Evolutionary conservation across 2,797 vertebrate species (phyloP).

Genomic region (Phataginus tricuspis): DNA sequence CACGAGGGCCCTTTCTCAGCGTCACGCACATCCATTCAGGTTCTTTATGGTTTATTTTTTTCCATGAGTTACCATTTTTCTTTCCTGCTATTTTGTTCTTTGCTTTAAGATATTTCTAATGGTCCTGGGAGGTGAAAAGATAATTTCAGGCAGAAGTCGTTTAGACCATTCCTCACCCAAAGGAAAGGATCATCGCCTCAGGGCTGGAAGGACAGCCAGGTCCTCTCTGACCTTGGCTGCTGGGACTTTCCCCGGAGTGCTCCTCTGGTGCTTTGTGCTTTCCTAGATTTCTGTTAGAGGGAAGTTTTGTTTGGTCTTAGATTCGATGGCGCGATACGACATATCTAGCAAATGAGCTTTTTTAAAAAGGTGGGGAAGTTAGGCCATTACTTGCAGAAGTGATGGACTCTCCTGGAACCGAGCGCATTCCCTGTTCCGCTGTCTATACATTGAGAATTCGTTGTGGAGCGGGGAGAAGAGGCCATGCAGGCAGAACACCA

Average conservation of each 20-base stretch:
- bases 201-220: not conserved
- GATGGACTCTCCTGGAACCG: not conserved
- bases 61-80: not conserved
- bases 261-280: not conserved
- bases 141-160: not conserved
- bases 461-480: not conserved
- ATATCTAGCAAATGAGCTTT: not conserved
- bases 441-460: not conserved
- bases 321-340: not conserved
- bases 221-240: not conserved
- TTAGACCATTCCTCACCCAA: not conserved
- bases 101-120: conserved; percentile 29
- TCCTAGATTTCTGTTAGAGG: not conserved
- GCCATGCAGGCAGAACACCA: not conserved
- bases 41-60: not conserved
- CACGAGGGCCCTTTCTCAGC: not conserved
- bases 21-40: not conserved
- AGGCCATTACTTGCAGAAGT: not conserved
- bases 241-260: not conserved
- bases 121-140: not conserved
- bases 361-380: not conserved
- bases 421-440: not conserved
- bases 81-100: not conserved
- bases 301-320: not conserved
- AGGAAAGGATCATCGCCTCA: not conserved